A percentile compares a stretch with the other conserved stretches of the same genome.
Evolutionary conservation across 2,113 vertebrate species (phyloP).

Genomic region (Plestiodon gilberti): DNA sequence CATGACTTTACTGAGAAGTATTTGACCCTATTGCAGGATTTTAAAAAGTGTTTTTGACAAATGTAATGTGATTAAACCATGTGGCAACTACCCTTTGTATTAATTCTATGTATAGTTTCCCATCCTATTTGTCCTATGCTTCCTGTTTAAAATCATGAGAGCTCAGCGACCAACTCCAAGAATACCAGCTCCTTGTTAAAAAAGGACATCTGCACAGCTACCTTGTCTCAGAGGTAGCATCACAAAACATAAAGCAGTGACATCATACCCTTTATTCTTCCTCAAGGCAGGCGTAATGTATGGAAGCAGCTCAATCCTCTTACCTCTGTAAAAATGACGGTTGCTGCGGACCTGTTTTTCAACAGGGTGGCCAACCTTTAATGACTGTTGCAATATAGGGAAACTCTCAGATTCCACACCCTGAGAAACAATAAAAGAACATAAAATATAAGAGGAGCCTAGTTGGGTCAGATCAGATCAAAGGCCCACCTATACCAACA

Average conservation of each 20-base stretch:
- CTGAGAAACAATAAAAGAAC: constrained; percentile 73
- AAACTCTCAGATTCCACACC: constrained; percentile 87
- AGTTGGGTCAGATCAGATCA: too few species aligned
- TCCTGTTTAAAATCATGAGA: neutral
- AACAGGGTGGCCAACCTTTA: constrained; percentile 78
- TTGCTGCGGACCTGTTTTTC: constrained; percentile 77
- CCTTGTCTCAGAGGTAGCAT: neutral
- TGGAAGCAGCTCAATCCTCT: constrained; percentile 5
- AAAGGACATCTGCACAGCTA: neutral
- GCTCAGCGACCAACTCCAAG: neutral
- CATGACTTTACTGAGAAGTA: too few species aligned
- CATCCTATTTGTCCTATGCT: neutral
- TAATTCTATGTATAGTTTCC: neutral
- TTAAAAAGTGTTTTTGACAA: too few species aligned
- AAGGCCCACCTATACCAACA: too few species aligned
- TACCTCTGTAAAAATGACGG: constrained; percentile 87
- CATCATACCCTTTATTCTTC: neutral
- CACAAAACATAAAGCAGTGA: neutral
- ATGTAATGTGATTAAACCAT: too few species aligned
- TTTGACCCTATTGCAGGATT: too few species aligned
- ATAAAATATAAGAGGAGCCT: neutral
- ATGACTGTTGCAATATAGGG: constrained; percentile 81
- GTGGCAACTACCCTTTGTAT: too few species aligned
- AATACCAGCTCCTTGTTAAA: neutral
- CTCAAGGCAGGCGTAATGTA: neutral